phyloP scores from a whole-genome alignment of 2,797 vertebrate species.

The Acestrorhynchus altus region DNA sequence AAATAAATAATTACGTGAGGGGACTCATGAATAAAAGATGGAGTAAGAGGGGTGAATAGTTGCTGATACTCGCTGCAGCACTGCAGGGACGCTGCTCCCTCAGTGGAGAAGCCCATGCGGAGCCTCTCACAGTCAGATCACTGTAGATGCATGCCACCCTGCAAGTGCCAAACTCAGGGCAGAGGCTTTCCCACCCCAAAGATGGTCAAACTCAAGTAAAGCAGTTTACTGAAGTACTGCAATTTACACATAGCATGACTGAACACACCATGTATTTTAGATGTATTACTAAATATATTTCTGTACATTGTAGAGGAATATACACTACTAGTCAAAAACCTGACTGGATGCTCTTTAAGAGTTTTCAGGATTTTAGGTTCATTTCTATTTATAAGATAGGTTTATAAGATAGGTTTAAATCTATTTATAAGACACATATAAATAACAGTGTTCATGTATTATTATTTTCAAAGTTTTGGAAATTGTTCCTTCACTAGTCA shows the following conservation, averaged over 20 bases:
- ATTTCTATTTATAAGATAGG: too few species aligned
- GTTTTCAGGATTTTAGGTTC: too few species aligned
- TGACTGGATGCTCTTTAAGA: too few species aligned
- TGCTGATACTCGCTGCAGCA: slow-evolving; percentile 52
- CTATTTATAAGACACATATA: too few species aligned
- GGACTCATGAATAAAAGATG: slow-evolving; percentile 62
- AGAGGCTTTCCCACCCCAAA: slow-evolving; percentile 27
- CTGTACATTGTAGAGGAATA: too few species aligned
- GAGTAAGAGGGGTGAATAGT: slow-evolving; percentile 43
- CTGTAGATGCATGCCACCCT: slow-evolving; percentile 6
- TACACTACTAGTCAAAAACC: too few species aligned
- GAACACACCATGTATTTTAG: too few species aligned
- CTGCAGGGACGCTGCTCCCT: slow-evolving; percentile 23
- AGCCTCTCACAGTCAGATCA: slow-evolving; percentile 13
- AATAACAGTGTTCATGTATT: too few species aligned
- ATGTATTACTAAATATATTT: too few species aligned
- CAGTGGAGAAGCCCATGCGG: slow-evolving; percentile 13
- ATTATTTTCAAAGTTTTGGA: too few species aligned
- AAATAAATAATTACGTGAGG: slow-evolving; percentile 65
- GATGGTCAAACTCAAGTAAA: slow-evolving; percentile 16
- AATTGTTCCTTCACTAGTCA: too few species aligned
- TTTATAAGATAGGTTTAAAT: too few species aligned
- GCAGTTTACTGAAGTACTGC: slow-evolving; percentile 12
- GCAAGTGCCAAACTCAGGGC: slow-evolving; percentile 10
- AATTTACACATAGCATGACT: neutral